Conservation (phyloP, 1,140 invertebrate genomes). For the Mya arenaria region DNA sequence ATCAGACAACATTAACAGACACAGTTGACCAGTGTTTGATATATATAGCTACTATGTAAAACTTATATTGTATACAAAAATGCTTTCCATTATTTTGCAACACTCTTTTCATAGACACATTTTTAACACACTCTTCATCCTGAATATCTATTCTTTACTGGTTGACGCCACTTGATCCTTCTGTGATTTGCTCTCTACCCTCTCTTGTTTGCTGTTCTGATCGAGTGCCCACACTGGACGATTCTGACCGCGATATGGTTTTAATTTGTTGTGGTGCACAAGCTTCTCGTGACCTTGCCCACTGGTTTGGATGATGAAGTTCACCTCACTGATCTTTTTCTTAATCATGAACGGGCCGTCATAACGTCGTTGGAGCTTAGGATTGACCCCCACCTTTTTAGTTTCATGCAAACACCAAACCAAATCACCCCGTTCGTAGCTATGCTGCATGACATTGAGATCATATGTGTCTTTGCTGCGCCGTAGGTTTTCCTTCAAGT, state of each 20-base stretch:
- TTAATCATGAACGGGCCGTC: constrained; percentile 21
- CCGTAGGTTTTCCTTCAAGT: background rate
- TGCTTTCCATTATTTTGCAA: too few relatives aligned
- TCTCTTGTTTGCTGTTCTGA: too few relatives aligned
- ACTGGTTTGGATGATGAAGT: constrained; percentile 15
- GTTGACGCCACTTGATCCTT: too few relatives aligned
- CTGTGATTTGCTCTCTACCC: too few relatives aligned
- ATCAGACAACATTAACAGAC: too few relatives aligned
- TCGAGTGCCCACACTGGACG: constrained; percentile 1
- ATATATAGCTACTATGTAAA: too few relatives aligned
- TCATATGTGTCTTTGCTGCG: constrained; percentile 27
- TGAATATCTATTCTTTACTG: too few relatives aligned
- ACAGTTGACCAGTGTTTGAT: too few relatives aligned
- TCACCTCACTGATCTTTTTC: constrained; percentile 20
- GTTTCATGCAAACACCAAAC: constrained; percentile 28
- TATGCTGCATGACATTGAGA: background rate
- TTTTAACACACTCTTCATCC: too few relatives aligned
- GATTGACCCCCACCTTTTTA: background rate
- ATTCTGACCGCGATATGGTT: constrained; percentile 19
- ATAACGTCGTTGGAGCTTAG: constrained; percentile 25
- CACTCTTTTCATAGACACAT: too few relatives aligned
- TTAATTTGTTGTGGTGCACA: constrained; percentile 46
- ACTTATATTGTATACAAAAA: too few relatives aligned
- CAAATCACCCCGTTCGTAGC: constrained; percentile 24
- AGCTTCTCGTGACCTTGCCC: constrained; percentile 11